Base-by-base conservation (phyloP, 2,113 vertebrate genomes). In the Apeltes quadracus region DNA sequence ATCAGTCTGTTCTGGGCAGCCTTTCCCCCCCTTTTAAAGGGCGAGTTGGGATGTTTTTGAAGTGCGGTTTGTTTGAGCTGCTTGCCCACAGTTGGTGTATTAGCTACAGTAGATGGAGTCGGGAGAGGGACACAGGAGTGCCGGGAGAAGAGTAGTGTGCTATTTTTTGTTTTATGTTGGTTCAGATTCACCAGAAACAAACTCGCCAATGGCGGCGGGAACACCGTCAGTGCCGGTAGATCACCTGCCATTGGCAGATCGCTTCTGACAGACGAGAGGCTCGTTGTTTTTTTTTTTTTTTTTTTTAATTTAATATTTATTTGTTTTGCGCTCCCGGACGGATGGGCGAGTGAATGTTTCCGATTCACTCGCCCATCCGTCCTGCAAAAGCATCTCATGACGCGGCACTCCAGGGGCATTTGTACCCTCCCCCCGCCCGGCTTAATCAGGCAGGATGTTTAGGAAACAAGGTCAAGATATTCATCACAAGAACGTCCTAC, bases 391-490 rank as follows among this genome's bases (percentile, higher is more conserved):
- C 14, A 46, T 36, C 36, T 55, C 32, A 22, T 22, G 61, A 16
- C 25, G 5, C 15, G 1, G 25, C 38, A 34, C 27, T 71, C 10
- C 57, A 65, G 50, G 62, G 75, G 73, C 57, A 29, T 75, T 75
- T 72, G 66, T 63, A 61, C 36, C n/a, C n/a, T 3, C 39, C 12
- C 13, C 39, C 3, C 39, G n/a, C n/a, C n/a, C n/a, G n/a, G n/a
- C n/a, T 43, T 5, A 43, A 43, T 43, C 14, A 43, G 15, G 41
- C 41, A 16, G 41, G 41, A 8, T 16, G 41, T 79, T 77, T 68
- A 57, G 66, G 68, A 79, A 82, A 78, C 82, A 63, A 61, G 82
- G 80, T 74, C 55, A 43, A 43, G 76, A 63, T 36, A 77, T 85
- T 83, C 76, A 79, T 82, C 84, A 85, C 53, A 1, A 59, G n/a